These are phyloP conservation scores for Microplitis demolitor DNA, from an alignment of 1,140 invertebrate species.

Conservation along the genomic window DNA sequence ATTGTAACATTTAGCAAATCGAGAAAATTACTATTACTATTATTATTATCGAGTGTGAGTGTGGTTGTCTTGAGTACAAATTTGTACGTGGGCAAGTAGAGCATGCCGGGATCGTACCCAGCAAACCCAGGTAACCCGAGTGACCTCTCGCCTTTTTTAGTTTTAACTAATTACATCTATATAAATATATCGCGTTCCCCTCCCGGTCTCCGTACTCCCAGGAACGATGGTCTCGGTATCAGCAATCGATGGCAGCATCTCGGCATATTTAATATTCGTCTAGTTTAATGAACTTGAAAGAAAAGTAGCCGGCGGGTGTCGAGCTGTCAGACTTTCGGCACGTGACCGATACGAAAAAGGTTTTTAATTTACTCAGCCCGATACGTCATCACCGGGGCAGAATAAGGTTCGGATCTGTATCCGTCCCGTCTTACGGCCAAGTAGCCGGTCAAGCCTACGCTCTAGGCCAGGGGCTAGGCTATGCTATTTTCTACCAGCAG, in stretches of 20 bases:
- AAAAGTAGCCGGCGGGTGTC: neutral
- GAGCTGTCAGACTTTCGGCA: neutral
- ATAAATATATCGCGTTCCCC: too few relatives aligned
- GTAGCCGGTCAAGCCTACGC: constrained; percentile 49
- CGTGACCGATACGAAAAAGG: neutral
- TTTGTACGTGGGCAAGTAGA: constrained; percentile 4
- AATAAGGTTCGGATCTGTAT: constrained; percentile 39
- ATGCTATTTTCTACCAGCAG: constrained; percentile 49
- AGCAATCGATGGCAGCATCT: too few relatives aligned
- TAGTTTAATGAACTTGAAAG: neutral
- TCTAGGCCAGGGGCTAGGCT: constrained; percentile 56
- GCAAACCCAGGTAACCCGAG: neutral
- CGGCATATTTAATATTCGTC: neutral
- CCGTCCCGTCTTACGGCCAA: constrained; percentile 27
- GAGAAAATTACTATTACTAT: neutral
- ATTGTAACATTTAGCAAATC: constrained; percentile 34
- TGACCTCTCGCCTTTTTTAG: neutral
- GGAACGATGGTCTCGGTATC: too few relatives aligned
- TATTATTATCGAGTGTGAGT: neutral
- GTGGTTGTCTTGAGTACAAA: neutral
- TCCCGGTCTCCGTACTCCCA: too few relatives aligned
- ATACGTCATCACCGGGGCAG: neutral
- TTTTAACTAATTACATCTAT: neutral
- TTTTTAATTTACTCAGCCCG: neutral
- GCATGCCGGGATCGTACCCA: neutral